phyloP scores from a whole-genome alignment of 2,113 vertebrate genomes.

The Genyomyrus donnyi region DNA sequence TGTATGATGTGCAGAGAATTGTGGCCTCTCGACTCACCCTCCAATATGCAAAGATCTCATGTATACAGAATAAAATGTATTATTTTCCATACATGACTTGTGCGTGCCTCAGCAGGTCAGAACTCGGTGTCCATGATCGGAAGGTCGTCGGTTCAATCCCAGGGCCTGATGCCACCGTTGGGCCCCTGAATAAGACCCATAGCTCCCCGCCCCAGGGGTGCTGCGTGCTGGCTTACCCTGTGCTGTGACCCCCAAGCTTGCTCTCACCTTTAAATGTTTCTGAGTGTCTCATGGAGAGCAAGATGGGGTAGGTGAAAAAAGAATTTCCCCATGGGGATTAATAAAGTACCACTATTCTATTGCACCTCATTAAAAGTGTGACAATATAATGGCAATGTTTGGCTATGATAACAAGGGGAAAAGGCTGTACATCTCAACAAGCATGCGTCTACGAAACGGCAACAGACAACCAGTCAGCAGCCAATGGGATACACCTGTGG shows the following conservation, averaged over 20 bases:
- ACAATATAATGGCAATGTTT: slow-evolving; percentile 27
- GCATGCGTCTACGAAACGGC: slow-evolving; percentile 56
- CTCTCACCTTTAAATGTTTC: neutral
- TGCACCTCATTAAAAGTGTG: neutral
- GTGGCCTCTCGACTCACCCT: neutral
- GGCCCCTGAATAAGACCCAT: neutral
- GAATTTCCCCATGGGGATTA: neutral
- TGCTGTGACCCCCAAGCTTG: neutral
- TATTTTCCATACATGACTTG: neutral
- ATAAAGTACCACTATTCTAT: neutral
- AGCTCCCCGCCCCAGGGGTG: neutral
- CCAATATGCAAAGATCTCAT: neutral
- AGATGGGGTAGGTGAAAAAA: neutral
- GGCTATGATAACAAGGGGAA: slow-evolving; percentile 33
- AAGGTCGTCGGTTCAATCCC: neutral
- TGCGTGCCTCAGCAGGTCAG: neutral
- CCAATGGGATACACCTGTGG: slow-evolving; percentile 53
- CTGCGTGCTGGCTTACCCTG: neutral
- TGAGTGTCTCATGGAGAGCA: neutral
- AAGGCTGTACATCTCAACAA: slow-evolving; percentile 33
- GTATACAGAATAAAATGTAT: neutral
- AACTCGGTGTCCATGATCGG: neutral
- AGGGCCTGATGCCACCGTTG: neutral
- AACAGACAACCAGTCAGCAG: slow-evolving; percentile 63
- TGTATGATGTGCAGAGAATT: neutral